These are phyloP conservation scores for Gouania willdenowi DNA, from an alignment of 2,797 vertebrate species.

Conservation along the genomic window DNA sequence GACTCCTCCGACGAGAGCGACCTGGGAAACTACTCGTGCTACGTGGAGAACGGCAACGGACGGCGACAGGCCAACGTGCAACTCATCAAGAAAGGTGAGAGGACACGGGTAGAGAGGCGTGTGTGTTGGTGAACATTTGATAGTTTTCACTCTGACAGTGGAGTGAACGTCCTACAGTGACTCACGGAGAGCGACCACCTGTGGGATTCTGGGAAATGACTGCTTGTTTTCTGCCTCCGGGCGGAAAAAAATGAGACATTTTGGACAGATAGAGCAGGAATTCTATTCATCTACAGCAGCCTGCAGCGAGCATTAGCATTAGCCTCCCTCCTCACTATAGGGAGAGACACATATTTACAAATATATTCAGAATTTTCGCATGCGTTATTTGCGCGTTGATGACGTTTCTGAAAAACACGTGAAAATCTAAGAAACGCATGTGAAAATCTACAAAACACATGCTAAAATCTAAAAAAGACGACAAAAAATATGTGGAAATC, in stretches of 20 bases:
- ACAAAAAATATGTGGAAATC: no score
- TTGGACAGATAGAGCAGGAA: slow-evolving; percentile 28
- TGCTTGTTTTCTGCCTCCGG: slow-evolving; percentile 34
- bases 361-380: no score
- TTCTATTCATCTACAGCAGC: slow-evolving; percentile 24
- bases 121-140: slow-evolving; percentile 27
- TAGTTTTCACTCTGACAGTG: slow-evolving; percentile 22
- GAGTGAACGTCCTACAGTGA: slow-evolving; percentile 26
- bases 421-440: no score
- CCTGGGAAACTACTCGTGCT: slow-evolving; percentile 97
- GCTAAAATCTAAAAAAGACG: no score
- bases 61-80: slow-evolving; percentile 88
- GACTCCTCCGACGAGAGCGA: slow-evolving; percentile 90
- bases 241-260: neutral
- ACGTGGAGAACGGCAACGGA: slow-evolving; percentile 93
- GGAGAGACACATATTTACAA: no score
- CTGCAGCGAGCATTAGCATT: slow-evolving; percentile 22
- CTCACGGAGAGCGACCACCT: slow-evolving; percentile 33
- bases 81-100: slow-evolving; percentile 89
- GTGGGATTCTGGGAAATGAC: slow-evolving; percentile 41
- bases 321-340: slow-evolving; percentile 9
- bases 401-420: no score
- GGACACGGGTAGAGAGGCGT: neutral
- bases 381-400: no score
- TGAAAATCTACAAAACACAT: no score